A percentile compares a stretch with the other conserved stretches of the same genome.
These are phyloP conservation scores for Leptoclinus maculatus DNA, from an alignment of 2,797 vertebrate genomes.

Conservation along the genomic window DNA sequence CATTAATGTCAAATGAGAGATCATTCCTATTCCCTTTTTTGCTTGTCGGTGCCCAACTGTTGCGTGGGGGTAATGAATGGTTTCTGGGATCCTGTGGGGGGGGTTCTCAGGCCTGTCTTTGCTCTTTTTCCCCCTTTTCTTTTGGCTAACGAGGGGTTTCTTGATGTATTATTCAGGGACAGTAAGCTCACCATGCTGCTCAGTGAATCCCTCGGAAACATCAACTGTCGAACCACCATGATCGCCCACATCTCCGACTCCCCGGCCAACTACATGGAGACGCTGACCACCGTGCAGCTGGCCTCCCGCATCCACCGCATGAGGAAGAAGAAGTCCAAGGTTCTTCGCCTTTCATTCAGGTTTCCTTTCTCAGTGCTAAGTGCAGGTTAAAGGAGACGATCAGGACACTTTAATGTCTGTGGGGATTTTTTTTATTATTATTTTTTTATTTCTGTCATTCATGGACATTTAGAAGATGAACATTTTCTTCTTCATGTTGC, in stretches of 20 bases:
- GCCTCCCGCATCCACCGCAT: too few relatives aligned
- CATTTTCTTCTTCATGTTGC: neutral
- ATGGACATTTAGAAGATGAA: neutral
- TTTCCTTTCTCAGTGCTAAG: neutral
- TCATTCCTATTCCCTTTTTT: constrained; percentile 20
- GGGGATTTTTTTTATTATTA: neutral
- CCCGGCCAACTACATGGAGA: constrained; percentile 88
- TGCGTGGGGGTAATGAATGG: constrained; percentile 31
- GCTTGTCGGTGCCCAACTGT: constrained; percentile 7
- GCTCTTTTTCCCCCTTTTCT: constrained; percentile 6
- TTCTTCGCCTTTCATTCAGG: constrained; percentile 46
- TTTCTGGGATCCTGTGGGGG: constrained; percentile 36
- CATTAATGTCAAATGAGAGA: constrained; percentile 56
- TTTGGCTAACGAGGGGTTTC: constrained; percentile 67
- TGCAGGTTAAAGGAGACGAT: neutral
- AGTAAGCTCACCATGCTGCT: constrained; percentile 95
- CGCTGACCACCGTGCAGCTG: constrained; percentile 91
- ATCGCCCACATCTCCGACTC: constrained; percentile 93
- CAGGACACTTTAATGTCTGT: neutral
- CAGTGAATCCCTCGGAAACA: constrained; percentile 91
- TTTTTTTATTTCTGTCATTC: neutral
- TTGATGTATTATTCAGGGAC: constrained; percentile 87
- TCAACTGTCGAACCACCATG: constrained; percentile 93
- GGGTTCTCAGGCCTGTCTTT: neutral
- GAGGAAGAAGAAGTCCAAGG: constrained; percentile 94